Conservation (phyloP, 2,797 vertebrate genomes). For the Vespertilio murinus region DNA sequence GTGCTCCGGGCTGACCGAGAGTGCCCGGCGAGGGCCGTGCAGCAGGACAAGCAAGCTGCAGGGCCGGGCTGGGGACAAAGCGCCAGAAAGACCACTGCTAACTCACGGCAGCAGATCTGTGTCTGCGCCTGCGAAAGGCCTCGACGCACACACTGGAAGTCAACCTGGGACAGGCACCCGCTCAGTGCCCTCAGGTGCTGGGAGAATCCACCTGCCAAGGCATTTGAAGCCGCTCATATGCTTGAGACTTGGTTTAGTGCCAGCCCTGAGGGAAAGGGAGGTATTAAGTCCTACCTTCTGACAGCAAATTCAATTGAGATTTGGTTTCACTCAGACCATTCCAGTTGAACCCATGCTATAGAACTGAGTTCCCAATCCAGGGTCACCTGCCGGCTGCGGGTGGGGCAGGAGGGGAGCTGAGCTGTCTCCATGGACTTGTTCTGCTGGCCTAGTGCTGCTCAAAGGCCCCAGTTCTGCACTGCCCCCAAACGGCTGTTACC, state of each 20-base stretch:
- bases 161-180: background rate
- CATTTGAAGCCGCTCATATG: fast-evolving
- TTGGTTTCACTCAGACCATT: slow-evolving; percentile 5
- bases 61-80: background rate
- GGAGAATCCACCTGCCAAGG: background rate
- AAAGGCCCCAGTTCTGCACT: fast-evolving
- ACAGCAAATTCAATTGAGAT: background rate
- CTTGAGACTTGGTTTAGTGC: background rate
- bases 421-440: fast-evolving
- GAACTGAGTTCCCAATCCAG: background rate
- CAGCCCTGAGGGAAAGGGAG: background rate
- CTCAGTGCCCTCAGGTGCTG: background rate
- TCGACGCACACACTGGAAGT: fast-evolving
- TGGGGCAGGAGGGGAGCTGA: fast-evolving
- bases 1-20: background rate
- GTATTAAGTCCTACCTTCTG: slow-evolving; percentile 1
- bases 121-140: background rate
- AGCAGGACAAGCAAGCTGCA: background rate
- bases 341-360: background rate
- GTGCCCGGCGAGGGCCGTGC: background rate
- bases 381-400: background rate
- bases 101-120: background rate
- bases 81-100: background rate
- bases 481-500: background rate
- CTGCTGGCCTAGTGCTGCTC: fast-evolving